Conservation (phyloP, 2,888 invertebrate genomes). For the Epirrita christyi region DNA sequence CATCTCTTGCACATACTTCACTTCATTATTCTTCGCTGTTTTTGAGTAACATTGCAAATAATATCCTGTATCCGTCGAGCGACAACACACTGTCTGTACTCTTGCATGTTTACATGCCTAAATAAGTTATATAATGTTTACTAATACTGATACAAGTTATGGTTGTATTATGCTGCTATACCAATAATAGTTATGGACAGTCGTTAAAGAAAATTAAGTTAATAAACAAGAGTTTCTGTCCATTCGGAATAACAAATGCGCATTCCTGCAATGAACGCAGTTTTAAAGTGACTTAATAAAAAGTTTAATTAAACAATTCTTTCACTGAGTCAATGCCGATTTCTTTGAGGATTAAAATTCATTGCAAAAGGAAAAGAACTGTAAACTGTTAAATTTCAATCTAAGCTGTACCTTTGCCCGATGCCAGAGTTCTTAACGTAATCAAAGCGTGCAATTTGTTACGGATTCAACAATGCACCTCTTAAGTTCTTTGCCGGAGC, state of each 20-base stretch:
- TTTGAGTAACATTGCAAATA: conserved; percentile 15
- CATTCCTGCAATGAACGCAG: conserved; percentile 5
- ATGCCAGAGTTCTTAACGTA: conserved; percentile 67
- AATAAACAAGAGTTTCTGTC: neutral
- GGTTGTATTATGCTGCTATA: no score
- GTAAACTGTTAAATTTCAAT: conserved; percentile 69
- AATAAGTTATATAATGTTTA: no score
- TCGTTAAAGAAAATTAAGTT: neutral
- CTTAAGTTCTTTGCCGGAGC: conserved; percentile 71
- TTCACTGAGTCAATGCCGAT: conserved; percentile 34
- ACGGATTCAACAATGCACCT: conserved; percentile 83
- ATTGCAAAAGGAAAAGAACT: conserved; percentile 51
- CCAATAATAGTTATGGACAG: neutral
- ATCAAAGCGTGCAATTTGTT: conserved; percentile 82
- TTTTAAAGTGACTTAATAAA: conserved; percentile 18
- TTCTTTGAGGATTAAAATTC: conserved; percentile 50
- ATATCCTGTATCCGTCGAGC: neutral
- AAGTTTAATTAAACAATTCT: conserved; percentile 41
- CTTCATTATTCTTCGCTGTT: conserved; percentile 13
- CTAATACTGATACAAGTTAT: neutral
- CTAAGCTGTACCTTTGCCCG: conserved; percentile 58
- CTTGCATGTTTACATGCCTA: no score
- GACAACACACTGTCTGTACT: neutral
- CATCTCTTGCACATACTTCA: conserved; percentile 30
- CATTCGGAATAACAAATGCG: conserved; percentile 4